Percentiles rank a stretch among this genome's conserved stretches.
Conservation (phyloP, 2,113 vertebrate species). For the Vimba vimba region DNA sequence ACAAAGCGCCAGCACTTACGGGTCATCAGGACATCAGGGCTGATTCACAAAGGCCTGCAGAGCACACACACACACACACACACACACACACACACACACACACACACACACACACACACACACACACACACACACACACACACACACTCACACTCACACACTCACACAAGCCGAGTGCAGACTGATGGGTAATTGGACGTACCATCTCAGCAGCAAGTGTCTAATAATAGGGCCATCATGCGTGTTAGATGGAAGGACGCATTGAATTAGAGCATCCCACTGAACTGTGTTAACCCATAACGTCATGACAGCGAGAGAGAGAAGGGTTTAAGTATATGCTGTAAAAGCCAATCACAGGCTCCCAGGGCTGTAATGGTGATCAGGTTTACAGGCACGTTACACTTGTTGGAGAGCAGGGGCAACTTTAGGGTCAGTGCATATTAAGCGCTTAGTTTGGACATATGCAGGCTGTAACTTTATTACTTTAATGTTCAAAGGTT, state of each 20-base stretch:
- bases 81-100: slow-evolving; percentile 27
- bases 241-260: slow-evolving; percentile 14
- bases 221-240: slow-evolving; percentile 38
- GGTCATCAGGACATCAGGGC: slow-evolving; percentile 50
- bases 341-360: not conserved
- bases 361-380: slow-evolving; percentile 3
- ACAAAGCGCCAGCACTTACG: slow-evolving; percentile 32
- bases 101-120: slow-evolving; percentile 1
- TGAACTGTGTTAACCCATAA: slow-evolving; percentile 40
- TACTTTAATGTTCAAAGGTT: not conserved
- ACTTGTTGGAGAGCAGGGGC: not conserved
- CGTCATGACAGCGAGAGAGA: slow-evolving; percentile 7
- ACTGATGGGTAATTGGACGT: slow-evolving; percentile 51
- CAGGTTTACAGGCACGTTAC: slow-evolving; percentile 16
- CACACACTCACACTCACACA: not conserved
- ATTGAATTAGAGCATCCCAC: slow-evolving; percentile 31
- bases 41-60: slow-evolving; percentile 40
- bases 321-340: slow-evolving; percentile 20
- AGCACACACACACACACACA: slow-evolving; percentile 4
- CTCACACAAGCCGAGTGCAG: slow-evolving; percentile 5
- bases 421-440: not conserved
- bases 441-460: not conserved
- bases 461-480: not conserved
- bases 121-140: not conserved
- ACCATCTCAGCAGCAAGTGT: slow-evolving; percentile 31